Conservation (phyloP, 2,113 vertebrate species). For the Eulemur rufifrons region DNA sequence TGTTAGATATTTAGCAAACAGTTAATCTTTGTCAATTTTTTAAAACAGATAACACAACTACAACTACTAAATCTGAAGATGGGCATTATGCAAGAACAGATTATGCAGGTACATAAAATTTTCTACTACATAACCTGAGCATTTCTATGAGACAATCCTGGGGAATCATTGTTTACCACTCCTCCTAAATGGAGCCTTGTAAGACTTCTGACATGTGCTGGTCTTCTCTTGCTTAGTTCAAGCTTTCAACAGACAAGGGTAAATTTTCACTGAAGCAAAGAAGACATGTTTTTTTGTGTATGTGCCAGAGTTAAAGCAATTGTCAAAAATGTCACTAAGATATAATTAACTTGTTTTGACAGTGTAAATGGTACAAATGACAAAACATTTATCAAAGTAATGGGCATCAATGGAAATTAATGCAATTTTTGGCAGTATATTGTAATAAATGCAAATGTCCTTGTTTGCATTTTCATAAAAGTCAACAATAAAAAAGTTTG, state of each 20-base stretch:
- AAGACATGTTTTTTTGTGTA: neutral
- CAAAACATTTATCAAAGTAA: constrained; percentile 77
- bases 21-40: constrained; percentile 62
- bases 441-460: constrained; percentile 61
- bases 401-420: constrained; percentile 69
- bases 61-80: constrained; percentile 93
- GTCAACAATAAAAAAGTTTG: constrained; percentile 64
- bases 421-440: constrained; percentile 65
- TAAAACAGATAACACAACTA: constrained; percentile 91
- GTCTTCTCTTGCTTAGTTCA: neutral
- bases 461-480: constrained; percentile 68
- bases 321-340: constrained; percentile 77
- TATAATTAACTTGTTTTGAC: constrained; percentile 76
- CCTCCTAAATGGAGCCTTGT: neutral
- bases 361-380: constrained; percentile 63
- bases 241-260: neutral
- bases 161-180: neutral
- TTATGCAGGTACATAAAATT: constrained; percentile 89
- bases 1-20: neutral
- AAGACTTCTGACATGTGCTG: neutral
- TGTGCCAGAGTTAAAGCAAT: constrained; percentile 57
- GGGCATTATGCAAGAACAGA: constrained; percentile 95
- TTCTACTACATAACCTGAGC: neutral
- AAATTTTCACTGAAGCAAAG: constrained; percentile 48
- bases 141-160: neutral